Conservation (phyloP, 2,888 invertebrate species). For the Chrysomela aeneicollis region DNA sequence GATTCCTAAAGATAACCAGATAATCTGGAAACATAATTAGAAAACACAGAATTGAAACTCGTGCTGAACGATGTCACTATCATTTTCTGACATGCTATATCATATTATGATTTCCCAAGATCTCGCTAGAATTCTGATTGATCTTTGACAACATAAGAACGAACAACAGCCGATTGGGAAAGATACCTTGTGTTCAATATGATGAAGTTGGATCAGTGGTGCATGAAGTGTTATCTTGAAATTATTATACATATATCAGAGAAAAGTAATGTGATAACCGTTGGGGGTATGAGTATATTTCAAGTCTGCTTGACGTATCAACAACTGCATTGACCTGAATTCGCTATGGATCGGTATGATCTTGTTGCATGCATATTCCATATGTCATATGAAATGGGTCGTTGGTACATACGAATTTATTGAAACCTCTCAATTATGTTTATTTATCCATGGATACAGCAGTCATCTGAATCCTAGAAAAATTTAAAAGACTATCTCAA, state of each 20-base stretch:
- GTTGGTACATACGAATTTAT: too few species aligned
- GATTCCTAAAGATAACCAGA: too few species aligned
- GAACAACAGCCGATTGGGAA: neutral
- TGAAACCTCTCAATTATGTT: too few species aligned
- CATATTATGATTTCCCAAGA: neutral
- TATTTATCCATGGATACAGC: too few species aligned
- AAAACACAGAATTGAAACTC: too few species aligned
- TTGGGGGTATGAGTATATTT: slow-evolving; percentile 1
- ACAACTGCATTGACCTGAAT: neutral
- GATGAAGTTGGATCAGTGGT: neutral
- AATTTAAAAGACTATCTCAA: too few species aligned
- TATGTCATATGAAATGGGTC: too few species aligned
- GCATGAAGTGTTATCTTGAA: neutral
- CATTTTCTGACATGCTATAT: neutral
- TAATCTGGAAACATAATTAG: too few species aligned
- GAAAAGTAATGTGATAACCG: neutral
- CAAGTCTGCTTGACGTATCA: neutral
- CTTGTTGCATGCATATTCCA: too few species aligned
- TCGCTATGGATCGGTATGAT: neutral
- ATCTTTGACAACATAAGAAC: neutral
- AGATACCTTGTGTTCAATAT: neutral
- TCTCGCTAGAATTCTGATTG: neutral
- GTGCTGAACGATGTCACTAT: neutral
- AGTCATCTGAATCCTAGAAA: too few species aligned
- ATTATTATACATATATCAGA: neutral